A percentile compares a stretch with the other conserved stretches of the same genome.
Evolutionary conservation across 2,888 invertebrate species (phyloP).

Genomic region (Nomada ferruginata): DNA sequence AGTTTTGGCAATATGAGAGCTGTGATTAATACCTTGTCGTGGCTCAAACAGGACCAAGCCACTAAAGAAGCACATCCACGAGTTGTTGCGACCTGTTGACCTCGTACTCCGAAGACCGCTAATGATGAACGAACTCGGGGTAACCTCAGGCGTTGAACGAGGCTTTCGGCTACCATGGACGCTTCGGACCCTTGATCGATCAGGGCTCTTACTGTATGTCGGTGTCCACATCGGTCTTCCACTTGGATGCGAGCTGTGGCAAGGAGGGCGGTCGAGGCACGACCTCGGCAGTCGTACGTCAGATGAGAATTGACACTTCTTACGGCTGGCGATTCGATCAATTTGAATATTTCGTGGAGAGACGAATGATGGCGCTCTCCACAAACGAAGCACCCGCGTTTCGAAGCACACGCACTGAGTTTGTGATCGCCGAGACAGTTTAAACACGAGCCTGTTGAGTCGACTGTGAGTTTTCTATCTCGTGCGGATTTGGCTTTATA

Average conservation of each 20-base stretch:
- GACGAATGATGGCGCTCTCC: background rate
- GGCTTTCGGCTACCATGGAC: conserved; percentile 2
- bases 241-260: background rate
- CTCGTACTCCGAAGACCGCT: background rate
- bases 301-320: background rate
- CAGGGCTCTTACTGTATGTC: conserved; percentile 1
- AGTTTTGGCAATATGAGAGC: conserved; percentile 15
- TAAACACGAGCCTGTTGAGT: too few relatives aligned
- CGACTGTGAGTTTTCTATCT: too few relatives aligned
- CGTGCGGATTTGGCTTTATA: too few relatives aligned
- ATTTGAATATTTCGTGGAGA: background rate
- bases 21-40: background rate
- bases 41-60: background rate
- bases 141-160: background rate
- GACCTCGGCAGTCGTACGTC: background rate
- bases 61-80: background rate
- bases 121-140: background rate
- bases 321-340: background rate
- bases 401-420: too few relatives aligned
- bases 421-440: too few relatives aligned
- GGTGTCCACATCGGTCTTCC: background rate
- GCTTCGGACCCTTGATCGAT: conserved; percentile 8
- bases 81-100: background rate
- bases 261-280: background rate
- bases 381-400: background rate